phyloP scores from a whole-genome alignment of 2,888 invertebrate species.

The Protophormia terraenovae region DNA sequence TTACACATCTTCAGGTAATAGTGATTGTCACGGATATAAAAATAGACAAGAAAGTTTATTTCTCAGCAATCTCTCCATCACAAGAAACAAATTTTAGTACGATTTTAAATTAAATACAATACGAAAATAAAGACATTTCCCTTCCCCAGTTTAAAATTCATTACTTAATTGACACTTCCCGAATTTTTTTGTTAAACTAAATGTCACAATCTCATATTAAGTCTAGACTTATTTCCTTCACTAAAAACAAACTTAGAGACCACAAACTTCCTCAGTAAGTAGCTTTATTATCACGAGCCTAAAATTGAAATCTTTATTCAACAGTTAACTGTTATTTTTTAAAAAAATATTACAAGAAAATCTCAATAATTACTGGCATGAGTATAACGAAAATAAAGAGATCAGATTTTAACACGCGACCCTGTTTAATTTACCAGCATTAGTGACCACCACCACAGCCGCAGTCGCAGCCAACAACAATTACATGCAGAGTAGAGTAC shows the following conservation, averaged over 20 bases:
- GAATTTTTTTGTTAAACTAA: not conserved
- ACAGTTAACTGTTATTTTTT: not conserved
- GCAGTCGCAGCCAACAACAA: not conserved
- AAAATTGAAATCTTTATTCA: not conserved
- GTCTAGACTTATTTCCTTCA: not conserved
- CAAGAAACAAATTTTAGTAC: no score
- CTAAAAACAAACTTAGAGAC: not conserved
- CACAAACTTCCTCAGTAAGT: not conserved
- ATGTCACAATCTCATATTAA: not conserved
- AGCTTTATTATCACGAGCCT: no score
- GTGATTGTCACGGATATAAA: no score
- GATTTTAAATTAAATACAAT: no score
- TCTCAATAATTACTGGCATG: constrained; percentile 25
- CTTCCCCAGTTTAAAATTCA: no score
- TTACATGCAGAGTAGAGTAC: not conserved
- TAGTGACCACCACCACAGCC: constrained; percentile 19
- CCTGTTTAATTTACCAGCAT: constrained; percentile 29
- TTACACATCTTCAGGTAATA: no score
- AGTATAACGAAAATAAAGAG: not conserved
- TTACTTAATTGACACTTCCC: no score
- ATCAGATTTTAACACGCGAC: constrained; percentile 59
- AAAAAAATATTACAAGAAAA: constrained; percentile 27
- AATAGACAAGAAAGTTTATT: no score
- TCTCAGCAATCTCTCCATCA: no score
- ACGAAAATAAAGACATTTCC: no score